Base-by-base conservation (phyloP, 2,888 invertebrate genomes). In the Nephrotoma appendiculata region DNA sequence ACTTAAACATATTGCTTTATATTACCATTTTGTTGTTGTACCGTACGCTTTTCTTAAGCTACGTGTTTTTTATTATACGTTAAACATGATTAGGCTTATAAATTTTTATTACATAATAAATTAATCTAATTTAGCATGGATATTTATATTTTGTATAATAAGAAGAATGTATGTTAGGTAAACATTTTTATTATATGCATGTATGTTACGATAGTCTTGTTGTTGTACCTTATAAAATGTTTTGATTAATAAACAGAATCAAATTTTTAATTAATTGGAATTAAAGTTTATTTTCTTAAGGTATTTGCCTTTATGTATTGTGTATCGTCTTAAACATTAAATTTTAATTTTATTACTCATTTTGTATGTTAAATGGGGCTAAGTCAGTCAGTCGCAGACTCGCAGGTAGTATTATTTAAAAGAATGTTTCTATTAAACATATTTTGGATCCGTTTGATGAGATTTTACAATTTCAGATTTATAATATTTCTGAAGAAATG, bases 91-190 rank as follows among this genome's bases (percentile, higher is more conserved):
- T 85, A 85, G 43, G 85, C 42, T 85, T 85, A 85, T 45, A 85
- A 44, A 85, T 85, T 85, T 84, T 85, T 85, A 85, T 85, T 85
- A 85, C 44, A 44, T 85, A 85, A 85, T 85, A 85, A 85, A 85
- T 85, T 85, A 85, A 85, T 85, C 85, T 85, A 85, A 85, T 85
- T 85, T 85, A 85, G 43, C 85, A 85, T 85, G 85, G 85, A 85
- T 85, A 85, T 85, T 85, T 44, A 44, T 85, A 31, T 44, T 85
- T 44, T 45, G 15, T 19, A 44, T 44, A 44, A 85, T 85, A 85
- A 85, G 19, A 44, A n/a, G 41, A 84, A 84, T 12, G n/a, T 85
- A 42, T 85, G 41, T 85, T n/a, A 31, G 31, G 31, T 31, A 31
- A 31, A 71, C 9, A 31, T 31, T 9, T 19, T 31, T 71, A 19